Evolutionary conservation across 2,797 vertebrate genomes (phyloP), one percentile per base, ranked within the genome.

Genomic region (Falco cherrug): DNA sequence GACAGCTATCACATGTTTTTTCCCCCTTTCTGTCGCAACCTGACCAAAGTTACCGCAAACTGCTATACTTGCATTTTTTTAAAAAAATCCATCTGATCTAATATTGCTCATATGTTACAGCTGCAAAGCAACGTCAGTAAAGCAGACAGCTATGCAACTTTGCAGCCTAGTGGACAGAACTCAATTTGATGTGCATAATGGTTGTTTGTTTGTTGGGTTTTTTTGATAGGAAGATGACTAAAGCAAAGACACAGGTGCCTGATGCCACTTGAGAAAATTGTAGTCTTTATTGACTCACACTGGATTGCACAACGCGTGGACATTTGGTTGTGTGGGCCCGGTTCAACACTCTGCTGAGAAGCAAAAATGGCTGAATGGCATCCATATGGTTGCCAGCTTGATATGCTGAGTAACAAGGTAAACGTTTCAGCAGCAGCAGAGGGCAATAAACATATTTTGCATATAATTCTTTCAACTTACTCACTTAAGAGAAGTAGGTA

Each of bases 331-430:
- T 73, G 97, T 90, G 97, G 96, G 95, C 95, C 76, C 86, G 26
- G 37, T 96, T 97, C 93, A 96, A 21, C 26, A 78, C 43, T 68
- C 91, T 93, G 89, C 68, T 73, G 57, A 95, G 94, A 90, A 95
- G 90, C 14, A 90, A 96, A 96, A 97, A 95, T 91, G 96, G 94
- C 86, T 97, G 97, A 97, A 96, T 96, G 96, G 92, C 92, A 97
- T 69, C 96, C 97, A 97, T 97, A 97, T 95, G 96, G 96, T 83
- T 95, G 96, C 84, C 98, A 98, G 97, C 96, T 97, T 97, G 97
- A 82, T 87, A 45, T 61, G n/a, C 92, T 68, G 28, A 96, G 90
- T 84, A 89, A 95, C 90, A 95, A 97, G 90, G 96, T 95, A 96
- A 98, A 97, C 33, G 59, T 94, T 95, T 96, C 93, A 91, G 96